Percentiles rank a stretch among this genome's conserved stretches.
phyloP scores from a whole-genome alignment of 92 coral and sea anemone genomes.

The Heliopora coerulea region DNA sequence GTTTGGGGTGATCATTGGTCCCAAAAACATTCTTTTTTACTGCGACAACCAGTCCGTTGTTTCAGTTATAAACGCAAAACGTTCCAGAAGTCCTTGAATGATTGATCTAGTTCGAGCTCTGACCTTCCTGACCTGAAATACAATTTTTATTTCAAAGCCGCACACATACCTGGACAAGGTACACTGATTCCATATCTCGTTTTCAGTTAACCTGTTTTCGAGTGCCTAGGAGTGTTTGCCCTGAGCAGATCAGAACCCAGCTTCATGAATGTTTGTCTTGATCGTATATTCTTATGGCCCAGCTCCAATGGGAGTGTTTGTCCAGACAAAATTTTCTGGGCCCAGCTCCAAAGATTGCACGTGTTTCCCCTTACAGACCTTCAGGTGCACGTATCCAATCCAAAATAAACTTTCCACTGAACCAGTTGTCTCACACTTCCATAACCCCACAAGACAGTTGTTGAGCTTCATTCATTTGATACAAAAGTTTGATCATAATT shows the following conservation, averaged over 20 bases:
- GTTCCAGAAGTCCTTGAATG: constrained; percentile 40
- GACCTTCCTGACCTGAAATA: constrained; percentile 43
- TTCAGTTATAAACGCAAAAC: constrained; percentile 21
- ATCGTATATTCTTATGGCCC: too few species aligned
- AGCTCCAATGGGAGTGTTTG: too few species aligned
- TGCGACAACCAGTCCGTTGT: constrained; percentile 46
- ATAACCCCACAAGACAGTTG: too few species aligned
- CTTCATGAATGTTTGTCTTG: too few species aligned
- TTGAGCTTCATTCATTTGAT: too few species aligned
- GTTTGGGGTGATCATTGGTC: constrained; percentile 50
- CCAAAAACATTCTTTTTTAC: constrained; percentile 24
- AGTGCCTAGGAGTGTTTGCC: constrained; percentile 52
- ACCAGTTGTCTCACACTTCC: too few species aligned
- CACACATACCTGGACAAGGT: constrained; percentile 43
- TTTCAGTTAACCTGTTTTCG: constrained; percentile 57
- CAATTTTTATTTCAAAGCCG: constrained; percentile 53
- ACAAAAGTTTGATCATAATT: too few species aligned
- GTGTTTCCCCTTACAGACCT: too few species aligned
- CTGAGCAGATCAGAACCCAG: constrained; percentile 39
- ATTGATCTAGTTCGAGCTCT: constrained; percentile 55
- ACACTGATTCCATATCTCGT: constrained; percentile 54
- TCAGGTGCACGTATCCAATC: too few species aligned
- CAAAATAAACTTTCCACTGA: too few species aligned
- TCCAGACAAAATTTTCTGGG: too few species aligned
- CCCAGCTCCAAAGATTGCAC: too few species aligned